Evolutionary conservation across 2,888 invertebrate genomes (phyloP).

Genomic region (Drosophila yooni): DNA sequence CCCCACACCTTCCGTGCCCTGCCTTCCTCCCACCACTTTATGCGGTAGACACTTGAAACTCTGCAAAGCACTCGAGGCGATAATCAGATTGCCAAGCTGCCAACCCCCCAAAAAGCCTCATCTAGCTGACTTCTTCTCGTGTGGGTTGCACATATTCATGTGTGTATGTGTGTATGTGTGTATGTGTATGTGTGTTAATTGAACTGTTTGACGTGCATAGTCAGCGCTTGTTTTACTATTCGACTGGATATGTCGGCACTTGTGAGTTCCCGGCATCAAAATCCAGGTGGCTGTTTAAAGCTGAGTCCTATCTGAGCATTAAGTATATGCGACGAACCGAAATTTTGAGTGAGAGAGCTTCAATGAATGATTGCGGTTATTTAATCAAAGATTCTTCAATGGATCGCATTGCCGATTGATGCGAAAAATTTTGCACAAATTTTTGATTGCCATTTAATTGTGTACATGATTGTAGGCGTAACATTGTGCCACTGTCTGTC

Average conservation of each 20-base stretch:
- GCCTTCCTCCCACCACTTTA: not conserved
- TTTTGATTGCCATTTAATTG: slow-evolving; percentile 58
- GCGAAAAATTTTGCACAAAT: slow-evolving; percentile 31
- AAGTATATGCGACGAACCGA: slow-evolving; percentile 8
- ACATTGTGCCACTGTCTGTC: slow-evolving; percentile 10
- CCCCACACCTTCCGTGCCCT: not conserved
- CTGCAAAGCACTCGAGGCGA: slow-evolving; percentile 63
- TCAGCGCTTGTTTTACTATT: slow-evolving; percentile 67
- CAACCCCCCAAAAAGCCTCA: not conserved
- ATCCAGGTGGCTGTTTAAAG: slow-evolving; percentile 19
- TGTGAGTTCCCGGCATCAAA: slow-evolving; percentile 27
- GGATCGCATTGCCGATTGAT: slow-evolving; percentile 35
- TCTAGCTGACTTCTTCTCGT: not conserved
- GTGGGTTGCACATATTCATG: slow-evolving; percentile 1
- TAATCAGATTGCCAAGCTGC: slow-evolving; percentile 68
- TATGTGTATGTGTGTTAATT: slow-evolving; percentile 34
- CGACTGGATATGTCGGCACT: slow-evolving; percentile 33
- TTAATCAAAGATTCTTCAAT: slow-evolving; percentile 42
- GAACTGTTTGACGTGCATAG: slow-evolving; percentile 58
- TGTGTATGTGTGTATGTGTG: no score
- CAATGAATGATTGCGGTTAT: slow-evolving; percentile 35
- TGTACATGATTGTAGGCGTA: slow-evolving; percentile 30
- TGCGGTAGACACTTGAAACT: slow-evolving; percentile 32
- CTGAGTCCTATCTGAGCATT: slow-evolving; percentile 12
- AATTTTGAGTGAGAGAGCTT: not conserved